These are phyloP conservation scores for Leptocoma aspasia DNA, from an alignment of 2,113 vertebrate genomes.

Conservation along the genomic window DNA sequence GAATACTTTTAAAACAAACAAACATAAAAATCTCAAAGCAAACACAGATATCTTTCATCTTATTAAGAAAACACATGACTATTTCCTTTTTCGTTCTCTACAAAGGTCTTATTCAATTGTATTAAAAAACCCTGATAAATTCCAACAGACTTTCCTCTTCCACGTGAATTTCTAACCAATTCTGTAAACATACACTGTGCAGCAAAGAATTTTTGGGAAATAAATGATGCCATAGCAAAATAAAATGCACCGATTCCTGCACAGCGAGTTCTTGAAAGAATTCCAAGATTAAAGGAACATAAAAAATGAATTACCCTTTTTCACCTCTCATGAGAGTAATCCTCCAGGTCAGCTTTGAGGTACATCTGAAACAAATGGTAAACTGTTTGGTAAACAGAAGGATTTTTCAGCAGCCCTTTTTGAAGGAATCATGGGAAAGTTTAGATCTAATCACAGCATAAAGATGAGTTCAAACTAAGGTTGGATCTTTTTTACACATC, in stretches of 20 bases:
- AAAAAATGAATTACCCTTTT: slow-evolving; percentile 59
- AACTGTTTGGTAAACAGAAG: slow-evolving; percentile 57
- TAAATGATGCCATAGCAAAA: slow-evolving; percentile 24
- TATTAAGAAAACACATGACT: slow-evolving; percentile 65
- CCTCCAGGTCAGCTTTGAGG: slow-evolving; percentile 44
- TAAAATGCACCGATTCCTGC: neutral
- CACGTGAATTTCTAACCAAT: neutral
- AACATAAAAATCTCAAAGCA: slow-evolving; percentile 70
- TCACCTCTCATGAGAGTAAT: slow-evolving; percentile 47
- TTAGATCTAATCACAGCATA: slow-evolving; percentile 42
- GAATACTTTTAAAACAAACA: slow-evolving; percentile 70
- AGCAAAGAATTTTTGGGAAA: neutral
- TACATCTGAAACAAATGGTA: slow-evolving; percentile 59
- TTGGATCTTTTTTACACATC: slow-evolving; percentile 39
- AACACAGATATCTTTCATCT: slow-evolving; percentile 70
- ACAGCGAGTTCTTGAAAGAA: neutral
- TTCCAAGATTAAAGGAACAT: slow-evolving; percentile 53
- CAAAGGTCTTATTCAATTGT: slow-evolving; percentile 27
- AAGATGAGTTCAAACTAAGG: slow-evolving; percentile 46
- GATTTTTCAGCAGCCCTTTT: slow-evolving; percentile 34
- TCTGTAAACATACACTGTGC: neutral
- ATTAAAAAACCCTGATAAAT: neutral
- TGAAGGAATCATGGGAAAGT: slow-evolving; percentile 34
- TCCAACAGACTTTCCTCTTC: neutral
- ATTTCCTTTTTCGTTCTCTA: slow-evolving; percentile 57